Evolutionary conservation across 2,113 vertebrate species (phyloP), one percentile per base, ranked within the genome.

Genomic region (Pongo pygmaeus): DNA sequence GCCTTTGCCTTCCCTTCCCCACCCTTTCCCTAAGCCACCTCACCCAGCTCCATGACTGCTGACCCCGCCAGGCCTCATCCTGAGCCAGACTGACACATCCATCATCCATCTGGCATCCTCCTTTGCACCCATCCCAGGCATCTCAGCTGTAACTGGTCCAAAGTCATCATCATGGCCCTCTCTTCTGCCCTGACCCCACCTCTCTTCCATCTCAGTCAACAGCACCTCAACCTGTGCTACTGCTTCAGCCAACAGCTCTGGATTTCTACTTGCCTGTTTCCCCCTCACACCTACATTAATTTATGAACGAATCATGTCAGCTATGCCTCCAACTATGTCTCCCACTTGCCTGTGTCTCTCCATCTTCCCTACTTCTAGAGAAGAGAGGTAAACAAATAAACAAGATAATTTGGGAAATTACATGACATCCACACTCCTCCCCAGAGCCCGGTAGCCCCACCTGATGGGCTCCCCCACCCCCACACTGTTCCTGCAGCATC

Each of bases 11-110:
- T 35, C 14, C 10, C 22, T 18, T 43, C 70, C 59, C 0, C 8
- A 3, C 50, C 8, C 3, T 22, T 57, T 57, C 57, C 55, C 46
- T 17, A 27, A 40, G 22, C 43, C 18, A 12, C 30, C 12, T 43
- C 35, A 46, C 5, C 25, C 18, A 20, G 30, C 23, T 40, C 30
- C 46, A 14, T 27, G 40, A 61, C 22, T 17, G 23, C 23, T 25
- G 3, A 25, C 55, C n/a, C 2, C 4, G 0, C n/a, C 14, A 46
- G n/a, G 7, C 27, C 43, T 52, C 35, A 10, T 38, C 48, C 17
- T 27, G 25, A 40, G 14, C 12, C 12, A 50, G 57, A n/a, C 55
- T 61, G n/a, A 6, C 57, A 43, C 0, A 50, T 13, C 72, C 38
- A 70, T 17, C 17, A 38, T 48, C 78, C 18, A 14, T 40, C 10